These are phyloP conservation scores for Uropsilus gracilis DNA, from an alignment of 2,113 vertebrate genomes.

Conservation along the genomic window DNA sequence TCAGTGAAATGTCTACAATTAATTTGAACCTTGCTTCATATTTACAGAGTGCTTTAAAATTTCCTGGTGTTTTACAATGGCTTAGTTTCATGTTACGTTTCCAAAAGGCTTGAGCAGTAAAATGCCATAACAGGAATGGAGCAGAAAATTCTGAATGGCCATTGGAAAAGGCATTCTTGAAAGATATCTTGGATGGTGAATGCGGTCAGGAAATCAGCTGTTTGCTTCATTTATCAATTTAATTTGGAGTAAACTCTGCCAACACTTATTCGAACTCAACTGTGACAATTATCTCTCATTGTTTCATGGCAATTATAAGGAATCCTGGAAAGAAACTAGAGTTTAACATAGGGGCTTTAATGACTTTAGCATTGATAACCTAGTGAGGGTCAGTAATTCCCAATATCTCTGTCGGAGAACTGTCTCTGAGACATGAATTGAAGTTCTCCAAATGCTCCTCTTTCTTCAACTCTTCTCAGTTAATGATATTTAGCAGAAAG, in stretches of 20 bases:
- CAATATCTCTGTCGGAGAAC: neutral
- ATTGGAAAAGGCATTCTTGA: constrained; percentile 8
- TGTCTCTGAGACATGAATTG: neutral
- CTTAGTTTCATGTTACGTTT: constrained; percentile 43
- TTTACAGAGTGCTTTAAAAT: constrained; percentile 56
- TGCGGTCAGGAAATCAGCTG: neutral
- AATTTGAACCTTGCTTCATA: constrained; percentile 39
- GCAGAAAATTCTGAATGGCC: constrained; percentile 30
- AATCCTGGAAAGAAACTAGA: neutral
- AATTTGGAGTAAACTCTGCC: constrained; percentile 41
- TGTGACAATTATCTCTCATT: neutral
- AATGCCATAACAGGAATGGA: constrained; percentile 3
- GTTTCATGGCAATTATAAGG: neutral
- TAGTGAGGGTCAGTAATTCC: neutral
- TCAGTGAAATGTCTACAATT: constrained; percentile 48
- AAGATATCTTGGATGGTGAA: neutral
- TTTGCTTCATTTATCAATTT: constrained; percentile 7
- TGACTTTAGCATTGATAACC: neutral
- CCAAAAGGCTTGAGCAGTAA: constrained; percentile 9
- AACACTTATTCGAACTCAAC: constrained; percentile 53
- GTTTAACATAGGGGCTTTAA: neutral
- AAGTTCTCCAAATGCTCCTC: neutral
- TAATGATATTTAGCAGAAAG: neutral
- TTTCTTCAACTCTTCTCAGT: neutral
- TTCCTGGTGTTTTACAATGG: constrained; percentile 31